Evolutionary conservation across 2,888 invertebrate species (phyloP), one percentile per base, ranked within the genome.

Genomic region (Boloria selene): DNA sequence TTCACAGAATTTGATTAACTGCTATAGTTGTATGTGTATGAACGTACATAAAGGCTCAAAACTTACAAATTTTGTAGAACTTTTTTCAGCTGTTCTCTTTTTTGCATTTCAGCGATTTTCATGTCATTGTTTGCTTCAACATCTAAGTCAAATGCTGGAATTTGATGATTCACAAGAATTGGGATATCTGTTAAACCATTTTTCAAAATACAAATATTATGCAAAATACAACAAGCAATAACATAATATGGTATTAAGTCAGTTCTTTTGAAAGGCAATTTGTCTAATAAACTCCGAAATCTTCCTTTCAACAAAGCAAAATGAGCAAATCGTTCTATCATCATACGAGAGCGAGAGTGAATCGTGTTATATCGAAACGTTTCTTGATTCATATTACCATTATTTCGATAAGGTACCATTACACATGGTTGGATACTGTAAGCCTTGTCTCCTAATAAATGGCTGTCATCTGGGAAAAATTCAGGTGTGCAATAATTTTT

Each of bases 371-470:
- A 51, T 51, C 17, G 51, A 0, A 51, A 16, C n/a, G 4, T 7
- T 1, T 51, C 51, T 51, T 16, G 51, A 51, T 51, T 51, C 0
- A 51, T 1, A 3, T 51, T 51, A 51, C 56, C 45, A 56, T 44
- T 56, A 44, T 56, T 44, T 56, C 44, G 42, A 44, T 44, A 56
- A 7, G 56, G 56, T 44, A 56, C 45, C 56, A 56, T 56, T 44
- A 56, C 22, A 45, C 22, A 44, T 13, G 56, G 56, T 44, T 56
- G 56, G 17, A 56, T 56, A 44, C 56, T 17, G 44, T 56, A 56
- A 18, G 56, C 56, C 42, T 42, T 44, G 44, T 56, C 56, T 16
- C 56, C 56, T 56, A 56, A 42, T 17, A 56, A 56, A 44, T 56
- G 56, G 18, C 18, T 44, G 3, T 56, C 56, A 4, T 56, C 45